Base-by-base conservation (phyloP, 2,888 invertebrate species). In the Kryphioiulus occultus region DNA sequence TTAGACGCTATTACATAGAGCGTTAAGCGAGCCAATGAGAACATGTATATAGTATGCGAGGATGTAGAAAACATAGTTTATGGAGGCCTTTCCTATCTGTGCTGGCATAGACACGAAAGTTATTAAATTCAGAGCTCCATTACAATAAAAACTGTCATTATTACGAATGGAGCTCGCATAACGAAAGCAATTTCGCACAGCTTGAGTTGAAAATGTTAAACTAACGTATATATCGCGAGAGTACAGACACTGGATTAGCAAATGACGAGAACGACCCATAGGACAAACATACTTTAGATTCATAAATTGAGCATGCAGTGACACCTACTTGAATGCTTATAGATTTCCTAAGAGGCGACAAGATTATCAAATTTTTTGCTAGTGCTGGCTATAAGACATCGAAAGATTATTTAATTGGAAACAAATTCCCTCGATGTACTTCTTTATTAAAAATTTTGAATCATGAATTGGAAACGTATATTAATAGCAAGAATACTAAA, bases 131-230 rank as follows among this genome's bases (percentile, higher is more conserved):
- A 59, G 59, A 59, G 59, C 59, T 59, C 59, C n/a, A 22, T 59
- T 59, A 59, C 59, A 59, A 59, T 59, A 59, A 59, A 59, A 59
- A 59, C 59, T 59, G 59, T 59, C 59, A 59, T 59, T 59, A 59
- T 59, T 59, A 59, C 59, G 59, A 59, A 59, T 59, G 59, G 59
- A n/a, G 59, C 19, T n/a, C 59, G 22, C 22, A 47, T 59, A 59
- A 59, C 59, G 59, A 59, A 59, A 59, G 59, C n/a, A 59, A 59
- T 59, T 59, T 59, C 59, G 59, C 59, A 59, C 59, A 59, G 59
- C 59, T 59, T 59, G 59, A 59, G 3, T 59, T n/a, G 22, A 59
- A 22, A 59, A 59, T 59, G 59, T 59, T 59, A 59, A 59, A 59
- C 59, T 3, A n/a, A 4, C n/a, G 4, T 15, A 3, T 9, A 47